Percentiles rank a stretch among this genome's conserved stretches.
These are phyloP conservation scores for Diarsia rubi DNA, from an alignment of 2,888 invertebrate species.

Conservation along the genomic window DNA sequence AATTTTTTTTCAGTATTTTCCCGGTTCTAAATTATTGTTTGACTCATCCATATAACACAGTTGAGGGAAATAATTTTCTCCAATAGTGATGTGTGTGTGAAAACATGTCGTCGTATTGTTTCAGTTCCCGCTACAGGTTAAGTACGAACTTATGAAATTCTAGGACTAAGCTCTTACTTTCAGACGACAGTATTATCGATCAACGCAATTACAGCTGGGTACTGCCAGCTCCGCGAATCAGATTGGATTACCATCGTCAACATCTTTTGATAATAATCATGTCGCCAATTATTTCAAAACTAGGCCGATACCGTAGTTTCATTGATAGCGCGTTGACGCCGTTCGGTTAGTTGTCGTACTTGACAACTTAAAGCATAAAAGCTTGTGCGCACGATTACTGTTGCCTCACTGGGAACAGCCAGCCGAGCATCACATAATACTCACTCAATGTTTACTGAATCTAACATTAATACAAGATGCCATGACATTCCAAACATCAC, in stretches of 20 bases:
- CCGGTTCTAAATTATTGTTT: neutral
- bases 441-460: slow-evolving; percentile 60
- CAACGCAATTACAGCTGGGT: neutral
- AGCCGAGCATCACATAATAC: slow-evolving; percentile 64
- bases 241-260: slow-evolving; percentile 57
- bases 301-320: slow-evolving; percentile 72
- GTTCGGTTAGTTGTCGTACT: slow-evolving; percentile 76
- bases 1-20: neutral
- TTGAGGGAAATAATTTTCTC: neutral
- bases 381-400: slow-evolving; percentile 67
- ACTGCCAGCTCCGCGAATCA: slow-evolving; percentile 29
- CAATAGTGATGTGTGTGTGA: neutral
- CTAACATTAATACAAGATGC: slow-evolving; percentile 40
- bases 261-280: slow-evolving; percentile 51
- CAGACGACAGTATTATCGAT: slow-evolving; percentile 5
- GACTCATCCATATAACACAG: neutral
- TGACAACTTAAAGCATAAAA: slow-evolving; percentile 77
- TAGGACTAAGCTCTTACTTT: neutral
- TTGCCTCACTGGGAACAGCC: slow-evolving; percentile 70
- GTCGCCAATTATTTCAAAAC: slow-evolving; percentile 64
- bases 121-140: neutral
- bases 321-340: slow-evolving; percentile 71
- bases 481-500: slow-evolving; percentile 37
- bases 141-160: neutral
- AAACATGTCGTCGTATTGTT: neutral